Conservation (phyloP, 2,797 vertebrate species). For the Melopsittacus undulatus region DNA sequence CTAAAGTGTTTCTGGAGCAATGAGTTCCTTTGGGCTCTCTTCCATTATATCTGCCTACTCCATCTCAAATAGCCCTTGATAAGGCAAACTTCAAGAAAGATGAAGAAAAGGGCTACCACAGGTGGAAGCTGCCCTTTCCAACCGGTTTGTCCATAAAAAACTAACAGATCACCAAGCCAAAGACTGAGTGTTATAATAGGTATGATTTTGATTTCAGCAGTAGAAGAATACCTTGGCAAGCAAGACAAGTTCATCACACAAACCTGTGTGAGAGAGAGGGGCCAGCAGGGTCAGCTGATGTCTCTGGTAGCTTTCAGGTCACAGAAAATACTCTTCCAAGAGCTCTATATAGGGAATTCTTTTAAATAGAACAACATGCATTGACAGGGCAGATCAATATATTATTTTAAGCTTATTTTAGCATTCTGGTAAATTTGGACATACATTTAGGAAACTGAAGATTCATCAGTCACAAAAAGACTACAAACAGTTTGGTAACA, state of each 20-base stretch:
- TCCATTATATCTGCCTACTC: neutral
- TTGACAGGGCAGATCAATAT: neutral
- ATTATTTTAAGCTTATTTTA: neutral
- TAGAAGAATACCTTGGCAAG: neutral
- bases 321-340: neutral
- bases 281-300: neutral
- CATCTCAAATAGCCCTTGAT: neutral
- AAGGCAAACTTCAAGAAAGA: neutral
- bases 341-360: neutral
- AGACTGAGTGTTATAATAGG: neutral
- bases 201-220: neutral
- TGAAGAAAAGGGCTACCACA: neutral
- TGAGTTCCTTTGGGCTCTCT: neutral
- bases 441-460: neutral
- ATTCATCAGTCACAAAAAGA: neutral
- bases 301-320: neutral
- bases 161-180: neutral
- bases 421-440: neutral
- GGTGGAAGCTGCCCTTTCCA: neutral
- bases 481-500: neutral
- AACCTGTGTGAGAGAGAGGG: fast-evolving
- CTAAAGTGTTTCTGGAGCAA: neutral
- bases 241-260: neutral
- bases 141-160: neutral
- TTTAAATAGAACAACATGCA: neutral